phyloP scores from a whole-genome alignment of 2,113 vertebrate genomes.

The Corapipo altera region DNA sequence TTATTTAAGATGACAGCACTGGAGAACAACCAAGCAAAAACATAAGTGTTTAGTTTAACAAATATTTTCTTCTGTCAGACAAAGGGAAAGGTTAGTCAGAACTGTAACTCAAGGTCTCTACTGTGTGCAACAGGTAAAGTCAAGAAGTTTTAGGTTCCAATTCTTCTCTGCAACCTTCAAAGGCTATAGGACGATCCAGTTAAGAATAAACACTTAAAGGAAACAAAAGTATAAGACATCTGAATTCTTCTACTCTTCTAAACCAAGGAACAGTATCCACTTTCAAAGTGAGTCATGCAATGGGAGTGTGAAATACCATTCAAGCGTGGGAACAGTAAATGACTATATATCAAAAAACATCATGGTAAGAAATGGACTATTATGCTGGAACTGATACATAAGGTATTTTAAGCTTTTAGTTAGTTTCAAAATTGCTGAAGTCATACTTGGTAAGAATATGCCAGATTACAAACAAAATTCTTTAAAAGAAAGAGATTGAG shows the following conservation, averaged over 20 bases:
- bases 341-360: neutral
- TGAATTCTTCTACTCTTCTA: neutral
- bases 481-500: neutral
- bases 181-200: neutral
- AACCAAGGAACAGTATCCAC: neutral
- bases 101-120: neutral
- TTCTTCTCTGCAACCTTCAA: neutral
- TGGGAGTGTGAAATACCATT: neutral
- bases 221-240: neutral
- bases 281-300: neutral
- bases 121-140: neutral
- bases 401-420: neutral
- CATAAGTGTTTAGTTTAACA: neutral
- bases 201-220: neutral
- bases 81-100: neutral
- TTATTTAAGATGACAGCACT: neutral
- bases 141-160: neutral
- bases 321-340: neutral
- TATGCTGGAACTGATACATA: neutral
- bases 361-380: neutral
- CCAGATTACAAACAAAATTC: neutral
- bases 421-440: neutral
- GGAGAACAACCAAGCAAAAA: neutral
- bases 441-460: neutral
- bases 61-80: neutral